Percentiles rank a stretch among this genome's conserved stretches.
Conservation (phyloP, 2,113 vertebrate genomes). For the Hystrix cristata region DNA sequence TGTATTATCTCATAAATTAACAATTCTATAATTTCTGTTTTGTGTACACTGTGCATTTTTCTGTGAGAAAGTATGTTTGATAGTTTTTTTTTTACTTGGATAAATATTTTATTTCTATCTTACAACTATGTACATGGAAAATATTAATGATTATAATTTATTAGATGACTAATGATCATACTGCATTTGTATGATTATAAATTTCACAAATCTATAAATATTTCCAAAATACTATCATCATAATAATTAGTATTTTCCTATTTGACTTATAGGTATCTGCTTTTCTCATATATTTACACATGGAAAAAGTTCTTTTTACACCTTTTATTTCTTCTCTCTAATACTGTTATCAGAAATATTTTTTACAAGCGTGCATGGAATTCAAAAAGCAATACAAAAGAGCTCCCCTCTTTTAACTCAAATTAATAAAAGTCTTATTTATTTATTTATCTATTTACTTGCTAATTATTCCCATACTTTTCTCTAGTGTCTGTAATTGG, state of each 20-base stretch:
- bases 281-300: background rate
- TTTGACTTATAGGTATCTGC: background rate
- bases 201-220: background rate
- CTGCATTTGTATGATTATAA: background rate
- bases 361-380: background rate
- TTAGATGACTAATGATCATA: background rate
- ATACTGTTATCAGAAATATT: background rate
- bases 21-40: background rate
- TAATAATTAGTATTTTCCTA: background rate
- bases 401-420: background rate
- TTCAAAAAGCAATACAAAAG: background rate
- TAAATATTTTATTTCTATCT: background rate
- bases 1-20: background rate
- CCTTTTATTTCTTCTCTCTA: background rate
- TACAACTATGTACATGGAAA: background rate
- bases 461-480: background rate
- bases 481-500: conserved; percentile 11
- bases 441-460: background rate
- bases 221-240: background rate
- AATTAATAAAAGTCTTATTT: background rate
- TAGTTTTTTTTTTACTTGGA: background rate
- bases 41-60: background rate
- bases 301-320: background rate
- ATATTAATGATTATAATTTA: background rate
- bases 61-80: background rate